Evolutionary conservation across 2,113 vertebrate genomes (phyloP), one percentile per base, ranked within the genome.

Genomic region (Colinus virginianus): DNA sequence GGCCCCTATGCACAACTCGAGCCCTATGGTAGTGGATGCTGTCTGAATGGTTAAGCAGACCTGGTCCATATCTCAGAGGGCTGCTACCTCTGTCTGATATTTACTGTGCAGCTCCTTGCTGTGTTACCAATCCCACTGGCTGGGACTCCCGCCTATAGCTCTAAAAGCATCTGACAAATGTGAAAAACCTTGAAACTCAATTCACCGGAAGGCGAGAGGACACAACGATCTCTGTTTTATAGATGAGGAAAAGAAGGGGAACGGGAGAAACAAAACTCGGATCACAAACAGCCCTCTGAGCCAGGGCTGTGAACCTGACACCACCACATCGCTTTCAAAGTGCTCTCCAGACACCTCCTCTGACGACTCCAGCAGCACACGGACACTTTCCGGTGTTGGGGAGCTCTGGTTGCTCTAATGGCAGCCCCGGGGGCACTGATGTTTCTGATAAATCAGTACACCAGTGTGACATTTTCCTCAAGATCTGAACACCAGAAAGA

Each of bases 11-110:
- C 53, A 94, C 45, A 86, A 69, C n/a, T 66, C 1, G 1, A 83
- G 79, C 68, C 83, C 51, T 59, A 68, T n/a, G 64, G 72, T 61
- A n/a, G 36, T 30, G n/a, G 49, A 15, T 77, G 49, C 13, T 66
- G 45, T 40, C 16, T 77, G 83, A 94, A 91, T 79, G 63, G 83
- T 63, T 56, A 32, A 93, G 68, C 43, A 94, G 90, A 84, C 14
- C 26, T 55, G 18, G 38, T 53, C 25, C 32, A 1, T 34, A 28
- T n/a, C 80, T 79, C 66, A 71, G 62, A 78, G 58, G 34, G 19
- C 17, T 89, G 34, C 56, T 81, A 3, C 72, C 34, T 71, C 75
- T 75, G 53, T 43, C 70, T 4, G 4, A 20, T n/a, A 51, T 2
- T 70, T 68, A 11, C 38, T 78, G n/a, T 26, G 53, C 30, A n/a